phyloP scores from a whole-genome alignment of 2,888 invertebrate species.

The Fissipunctia ypsillon region DNA sequence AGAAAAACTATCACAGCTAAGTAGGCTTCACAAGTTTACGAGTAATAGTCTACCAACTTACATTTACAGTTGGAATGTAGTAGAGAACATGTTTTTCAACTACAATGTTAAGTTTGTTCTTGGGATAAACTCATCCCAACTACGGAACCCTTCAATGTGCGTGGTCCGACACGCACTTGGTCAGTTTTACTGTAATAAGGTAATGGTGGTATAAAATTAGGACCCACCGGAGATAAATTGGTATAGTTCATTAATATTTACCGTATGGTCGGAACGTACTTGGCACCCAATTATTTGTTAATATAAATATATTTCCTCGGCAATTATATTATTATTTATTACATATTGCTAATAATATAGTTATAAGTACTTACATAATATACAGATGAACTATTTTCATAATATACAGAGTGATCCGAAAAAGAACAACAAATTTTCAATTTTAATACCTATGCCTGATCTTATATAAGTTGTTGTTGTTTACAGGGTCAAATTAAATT shows the following conservation, averaged over 20 bases:
- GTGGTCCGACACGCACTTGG: too few species aligned
- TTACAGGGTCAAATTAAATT: too few species aligned
- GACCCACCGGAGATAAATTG: background rate
- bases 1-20: too few species aligned
- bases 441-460: background rate
- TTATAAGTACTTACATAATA: conserved; percentile 28
- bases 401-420: background rate
- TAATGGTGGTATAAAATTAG: background rate
- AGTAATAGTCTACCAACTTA: too few species aligned
- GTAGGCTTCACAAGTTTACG: too few species aligned
- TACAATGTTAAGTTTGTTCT: too few species aligned
- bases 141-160: too few species aligned
- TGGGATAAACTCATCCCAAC: too few species aligned
- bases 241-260: background rate
- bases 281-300: background rate
- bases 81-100: too few species aligned
- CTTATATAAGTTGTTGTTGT: too few species aligned
- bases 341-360: conserved; percentile 2
- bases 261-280: too few species aligned
- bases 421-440: background rate
- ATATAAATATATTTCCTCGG: background rate
- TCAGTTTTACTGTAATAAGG: background rate
- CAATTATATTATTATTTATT: background rate
- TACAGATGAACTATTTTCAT: background rate
- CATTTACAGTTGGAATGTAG: too few species aligned